A percentile compares a stretch with the other conserved stretches of the same genome.
phyloP scores from a whole-genome alignment of 2,888 invertebrate genomes.

The Hypercompe scribonia region DNA sequence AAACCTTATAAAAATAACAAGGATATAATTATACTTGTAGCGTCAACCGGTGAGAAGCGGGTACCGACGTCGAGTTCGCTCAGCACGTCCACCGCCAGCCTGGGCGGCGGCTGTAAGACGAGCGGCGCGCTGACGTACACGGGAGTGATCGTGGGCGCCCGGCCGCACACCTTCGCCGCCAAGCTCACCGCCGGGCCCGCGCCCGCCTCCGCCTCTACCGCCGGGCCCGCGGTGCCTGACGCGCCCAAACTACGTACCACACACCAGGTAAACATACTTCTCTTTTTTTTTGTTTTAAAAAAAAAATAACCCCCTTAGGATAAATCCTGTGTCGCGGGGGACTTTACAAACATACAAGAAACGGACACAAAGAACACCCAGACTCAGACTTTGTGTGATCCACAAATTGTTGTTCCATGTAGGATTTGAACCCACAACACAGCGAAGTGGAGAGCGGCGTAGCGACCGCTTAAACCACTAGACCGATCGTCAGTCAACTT shows the following conservation, averaged over 20 bases:
- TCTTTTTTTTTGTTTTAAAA: too few species aligned
- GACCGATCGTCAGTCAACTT: too few species aligned
- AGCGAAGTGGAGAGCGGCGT: too few species aligned
- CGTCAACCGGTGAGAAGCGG: constrained; percentile 75
- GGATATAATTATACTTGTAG: constrained; percentile 20
- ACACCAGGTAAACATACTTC: constrained; percentile 47
- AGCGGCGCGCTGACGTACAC: constrained; percentile 80
- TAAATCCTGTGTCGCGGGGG: too few species aligned
- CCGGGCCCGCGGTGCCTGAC: constrained; percentile 54
- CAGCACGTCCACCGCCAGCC: constrained; percentile 41
- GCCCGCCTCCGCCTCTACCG: constrained; percentile 37
- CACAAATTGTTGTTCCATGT: too few species aligned
- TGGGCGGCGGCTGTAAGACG: constrained; percentile 49
- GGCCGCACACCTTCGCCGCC: constrained; percentile 91
- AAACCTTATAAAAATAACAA: not conserved
- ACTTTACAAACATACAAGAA: too few species aligned
- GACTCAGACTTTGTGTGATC: too few species aligned
- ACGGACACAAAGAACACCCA: too few species aligned
- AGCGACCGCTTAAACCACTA: too few species aligned
- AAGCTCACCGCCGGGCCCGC: constrained; percentile 87
- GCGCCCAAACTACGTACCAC: constrained; percentile 32
- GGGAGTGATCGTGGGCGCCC: constrained; percentile 84
- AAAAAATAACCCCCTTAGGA: too few species aligned
- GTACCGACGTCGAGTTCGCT: constrained; percentile 47
- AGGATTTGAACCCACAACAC: too few species aligned